phyloP scores from a whole-genome alignment of 1,140 invertebrate species.

The Orchesella cincta region DNA sequence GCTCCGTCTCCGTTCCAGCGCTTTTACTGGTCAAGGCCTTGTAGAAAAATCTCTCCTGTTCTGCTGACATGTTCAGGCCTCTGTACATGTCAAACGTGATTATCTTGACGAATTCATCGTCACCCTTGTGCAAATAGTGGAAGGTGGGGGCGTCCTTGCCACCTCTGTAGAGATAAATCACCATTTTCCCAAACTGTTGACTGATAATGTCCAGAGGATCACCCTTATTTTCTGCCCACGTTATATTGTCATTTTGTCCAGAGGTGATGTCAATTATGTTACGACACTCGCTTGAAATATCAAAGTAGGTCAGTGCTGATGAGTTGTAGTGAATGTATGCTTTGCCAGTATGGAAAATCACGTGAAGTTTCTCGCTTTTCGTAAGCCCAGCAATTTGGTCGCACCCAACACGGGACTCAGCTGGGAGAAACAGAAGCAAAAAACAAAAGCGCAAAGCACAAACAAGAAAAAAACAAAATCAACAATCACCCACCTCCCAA shows the following conservation, averaged over 20 bases:
- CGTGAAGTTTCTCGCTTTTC: slow-evolving; percentile 2
- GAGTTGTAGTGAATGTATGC: background rate
- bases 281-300: background rate
- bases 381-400: slow-evolving; percentile 21
- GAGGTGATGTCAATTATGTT: slow-evolving; percentile 12
- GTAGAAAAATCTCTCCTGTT: background rate
- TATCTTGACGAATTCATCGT: slow-evolving; percentile 13
- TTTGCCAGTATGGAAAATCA: slow-evolving; percentile 12
- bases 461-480: no score
- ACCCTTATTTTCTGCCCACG: background rate
- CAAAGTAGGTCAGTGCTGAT: slow-evolving; percentile 11
- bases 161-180: slow-evolving; percentile 16
- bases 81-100: slow-evolving; percentile 21
- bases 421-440: no score
- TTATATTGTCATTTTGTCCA: background rate
- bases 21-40: background rate
- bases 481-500: no score
- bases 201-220: background rate
- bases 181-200: slow-evolving; percentile 18
- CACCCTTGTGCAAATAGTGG: background rate
- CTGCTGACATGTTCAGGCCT: background rate
- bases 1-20: background rate
- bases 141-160: slow-evolving; percentile 14
- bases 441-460: no score
- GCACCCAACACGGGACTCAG: no score